A percentile compares a stretch with the other conserved stretches of the same genome.
Evolutionary conservation across 2,797 vertebrate species (phyloP).

Genomic region (Spatula clypeata): DNA sequence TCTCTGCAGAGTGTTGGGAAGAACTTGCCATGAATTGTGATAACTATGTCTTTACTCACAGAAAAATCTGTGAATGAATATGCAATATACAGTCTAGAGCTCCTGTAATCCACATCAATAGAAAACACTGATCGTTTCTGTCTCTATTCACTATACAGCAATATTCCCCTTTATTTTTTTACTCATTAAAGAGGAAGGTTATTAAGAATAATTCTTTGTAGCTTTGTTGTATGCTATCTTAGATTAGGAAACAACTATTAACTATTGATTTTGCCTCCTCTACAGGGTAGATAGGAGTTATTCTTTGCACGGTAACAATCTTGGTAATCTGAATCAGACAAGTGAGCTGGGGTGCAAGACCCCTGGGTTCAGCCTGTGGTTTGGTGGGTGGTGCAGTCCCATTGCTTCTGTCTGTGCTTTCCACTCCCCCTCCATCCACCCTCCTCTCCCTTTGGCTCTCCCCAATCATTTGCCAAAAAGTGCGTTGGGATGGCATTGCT

Average conservation of each 20-base stretch:
- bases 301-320: neutral
- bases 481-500: neutral
- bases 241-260: neutral
- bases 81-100: neutral
- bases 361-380: neutral
- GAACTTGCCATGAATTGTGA: neutral
- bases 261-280: neutral
- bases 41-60: neutral
- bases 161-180: neutral
- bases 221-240: neutral
- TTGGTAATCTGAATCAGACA: neutral
- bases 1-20: neutral
- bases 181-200: neutral
- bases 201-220: neutral
- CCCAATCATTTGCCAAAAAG: neutral
- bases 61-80: neutral
- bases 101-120: neutral
- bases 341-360: neutral
- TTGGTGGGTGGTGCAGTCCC: neutral
- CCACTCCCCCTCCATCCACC: neutral
- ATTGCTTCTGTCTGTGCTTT: neutral
- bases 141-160: neutral
- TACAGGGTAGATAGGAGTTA: neutral
- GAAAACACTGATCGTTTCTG: neutral
- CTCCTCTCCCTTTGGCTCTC: neutral